A percentile compares a stretch with the other conserved stretches of the same genome.
phyloP scores from a whole-genome alignment of 2,113 vertebrate genomes.

The cat (Felis catus) region DNA sequence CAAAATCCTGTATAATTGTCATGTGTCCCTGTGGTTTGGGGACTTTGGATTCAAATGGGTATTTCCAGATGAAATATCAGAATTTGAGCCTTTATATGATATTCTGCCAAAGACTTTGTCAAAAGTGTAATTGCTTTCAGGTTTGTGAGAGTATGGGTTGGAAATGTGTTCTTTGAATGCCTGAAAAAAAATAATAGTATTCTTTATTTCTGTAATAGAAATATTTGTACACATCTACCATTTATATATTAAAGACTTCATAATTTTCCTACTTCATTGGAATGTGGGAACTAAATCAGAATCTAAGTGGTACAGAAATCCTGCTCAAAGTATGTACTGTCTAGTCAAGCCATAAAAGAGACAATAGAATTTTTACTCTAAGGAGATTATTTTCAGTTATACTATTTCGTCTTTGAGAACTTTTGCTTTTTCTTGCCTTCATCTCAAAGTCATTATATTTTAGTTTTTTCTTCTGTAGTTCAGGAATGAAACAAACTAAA shows the following conservation, averaged over 20 bases:
- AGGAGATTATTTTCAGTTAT: not conserved
- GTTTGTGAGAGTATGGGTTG: constrained; percentile 26
- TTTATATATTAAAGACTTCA: constrained; percentile 40
- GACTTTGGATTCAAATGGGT: constrained; percentile 46
- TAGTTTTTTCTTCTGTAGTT: constrained; percentile 24
- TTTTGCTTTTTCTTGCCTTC: not conserved
- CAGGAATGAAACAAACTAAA: not conserved
- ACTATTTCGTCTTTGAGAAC: not conserved
- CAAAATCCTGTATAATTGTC: constrained; percentile 52
- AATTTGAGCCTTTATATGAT: constrained; percentile 54
- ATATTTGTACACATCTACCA: not conserved
- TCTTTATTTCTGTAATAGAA: constrained; percentile 39
- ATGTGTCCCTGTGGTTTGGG: constrained; percentile 57
- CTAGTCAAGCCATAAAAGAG: not conserved
- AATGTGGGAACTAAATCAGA: constrained; percentile 39
- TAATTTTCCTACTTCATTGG: constrained; percentile 15
- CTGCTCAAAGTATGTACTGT: not conserved
- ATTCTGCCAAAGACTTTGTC: constrained; percentile 49
- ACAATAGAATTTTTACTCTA: not conserved
- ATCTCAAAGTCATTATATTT: not conserved
- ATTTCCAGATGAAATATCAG: constrained; percentile 60
- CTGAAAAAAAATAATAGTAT: constrained; percentile 37
- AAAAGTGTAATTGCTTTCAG: constrained; percentile 67
- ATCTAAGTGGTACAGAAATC: not conserved
- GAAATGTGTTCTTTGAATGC: constrained; percentile 58